Evolutionary conservation across 1,140 invertebrate genomes (phyloP), one percentile per base, ranked within the genome.

Genomic region (Coenobita brevimanus): DNA sequence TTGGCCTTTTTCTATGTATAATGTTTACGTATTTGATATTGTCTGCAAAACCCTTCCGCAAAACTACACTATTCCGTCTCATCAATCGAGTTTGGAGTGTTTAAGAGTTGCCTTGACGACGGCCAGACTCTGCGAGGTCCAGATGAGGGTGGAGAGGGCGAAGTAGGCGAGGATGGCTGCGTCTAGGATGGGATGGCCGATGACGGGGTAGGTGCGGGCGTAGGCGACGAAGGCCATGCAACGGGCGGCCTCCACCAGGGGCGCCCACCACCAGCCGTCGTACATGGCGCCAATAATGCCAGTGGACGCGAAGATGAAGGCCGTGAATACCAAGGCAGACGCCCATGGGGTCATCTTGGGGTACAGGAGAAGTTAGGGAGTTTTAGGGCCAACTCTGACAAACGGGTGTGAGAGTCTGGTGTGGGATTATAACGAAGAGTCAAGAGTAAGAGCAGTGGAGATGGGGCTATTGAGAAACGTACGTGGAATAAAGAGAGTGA

Each of bases 241-340:
- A 2, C 89, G 75, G 67, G 75, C 62, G 69, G 82, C 69, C 54
- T 89, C 89, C 54, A 82, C 76, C 62, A 85, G 67, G 38, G 82
- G 82, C 82, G 89, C 89, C 89, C 82, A 80, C 78, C 82, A 76
- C 75, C 79, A 85, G 38, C 82, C 89, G 54, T 89, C 89, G 60
- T 87, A 82, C 78, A 86, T 85, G 69, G 83, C 83, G 4, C 89
- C 82, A 10, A 89, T 64, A 57, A 85, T 87, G 4, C 76, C 82
- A n/a, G 64, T 57, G 0, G 82, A 80, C 21, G 69, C 27, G 30
- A 89, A 64, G 17, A 89, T 73, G 64, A 85, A 84, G 0, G 24
- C 67, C 38, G 64, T 80, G 82, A 64, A 86, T 10, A 75, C 43
- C 30, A 86, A 76, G 0, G 33, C 75, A 6, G 41, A 38, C 36